These are phyloP conservation scores for Drosophila santomea DNA, from an alignment of 1,140 invertebrate genomes.

Conservation along the genomic window DNA sequence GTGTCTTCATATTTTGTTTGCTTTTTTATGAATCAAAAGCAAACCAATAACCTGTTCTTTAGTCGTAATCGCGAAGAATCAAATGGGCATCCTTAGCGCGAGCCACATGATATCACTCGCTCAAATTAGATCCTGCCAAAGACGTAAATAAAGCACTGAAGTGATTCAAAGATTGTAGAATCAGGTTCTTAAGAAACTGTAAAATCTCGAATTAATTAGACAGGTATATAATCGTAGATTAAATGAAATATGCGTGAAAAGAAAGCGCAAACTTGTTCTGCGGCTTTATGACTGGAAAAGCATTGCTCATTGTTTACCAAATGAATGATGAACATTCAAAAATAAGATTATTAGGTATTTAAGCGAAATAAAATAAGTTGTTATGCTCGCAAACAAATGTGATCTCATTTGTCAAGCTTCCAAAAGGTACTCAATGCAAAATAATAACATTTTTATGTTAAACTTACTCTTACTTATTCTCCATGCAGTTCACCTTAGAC, in stretches of 20 bases:
- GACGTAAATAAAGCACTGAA: constrained; percentile 41
- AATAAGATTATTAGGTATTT: constrained; percentile 53
- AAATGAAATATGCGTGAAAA: constrained; percentile 32
- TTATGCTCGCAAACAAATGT: background rate
- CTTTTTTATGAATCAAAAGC: constrained; percentile 25
- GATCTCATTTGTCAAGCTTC: constrained; percentile 17
- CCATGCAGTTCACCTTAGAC: constrained; percentile 36
- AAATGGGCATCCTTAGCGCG: constrained; percentile 41
- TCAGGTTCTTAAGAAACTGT: constrained; percentile 43
- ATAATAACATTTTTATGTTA: constrained; percentile 10
- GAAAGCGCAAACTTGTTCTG: constrained; percentile 53
- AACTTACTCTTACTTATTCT: constrained; percentile 23
- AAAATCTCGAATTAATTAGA: constrained; percentile 35
- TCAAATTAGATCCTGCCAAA: constrained; percentile 45
- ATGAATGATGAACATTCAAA: constrained; percentile 43
- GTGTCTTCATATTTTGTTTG: constrained; percentile 39
- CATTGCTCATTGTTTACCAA: constrained; percentile 33
- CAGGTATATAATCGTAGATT: constrained; percentile 9
- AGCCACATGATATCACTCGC: constrained; percentile 33
- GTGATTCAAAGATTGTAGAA: constrained; percentile 33
- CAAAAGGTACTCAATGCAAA: constrained; percentile 9
- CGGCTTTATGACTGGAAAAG: constrained; percentile 15
- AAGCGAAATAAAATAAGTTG: constrained; percentile 22
- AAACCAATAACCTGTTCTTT: constrained; percentile 23
- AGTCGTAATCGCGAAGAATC: constrained; percentile 4